Percentiles rank a stretch among this genome's conserved stretches.
Evolutionary conservation across 2,113 vertebrate species (phyloP).

Genomic region (Alosa alosa): DNA sequence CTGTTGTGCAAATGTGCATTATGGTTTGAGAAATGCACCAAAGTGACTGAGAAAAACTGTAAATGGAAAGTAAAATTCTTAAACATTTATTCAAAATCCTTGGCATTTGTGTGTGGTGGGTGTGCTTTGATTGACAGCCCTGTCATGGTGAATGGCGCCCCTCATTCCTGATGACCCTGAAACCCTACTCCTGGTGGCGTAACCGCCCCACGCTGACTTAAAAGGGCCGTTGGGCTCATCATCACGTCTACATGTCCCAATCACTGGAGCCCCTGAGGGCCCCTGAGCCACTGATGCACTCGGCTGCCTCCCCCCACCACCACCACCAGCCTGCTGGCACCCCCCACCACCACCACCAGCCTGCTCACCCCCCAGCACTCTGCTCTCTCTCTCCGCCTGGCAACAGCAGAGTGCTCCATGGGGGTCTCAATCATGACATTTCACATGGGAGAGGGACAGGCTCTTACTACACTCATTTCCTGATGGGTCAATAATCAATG

Average conservation of each 20-base stretch:
- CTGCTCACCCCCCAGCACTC: too few relatives aligned
- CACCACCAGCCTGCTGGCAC: too few relatives aligned
- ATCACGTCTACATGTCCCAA: neutral
- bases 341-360: neutral
- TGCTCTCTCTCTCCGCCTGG: neutral
- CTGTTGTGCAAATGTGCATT: too few relatives aligned
- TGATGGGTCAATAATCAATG: too few relatives aligned
- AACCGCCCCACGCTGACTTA: neutral
- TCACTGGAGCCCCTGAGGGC: too few relatives aligned
- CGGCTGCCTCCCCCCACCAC: neutral
- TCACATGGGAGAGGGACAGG: too few relatives aligned
- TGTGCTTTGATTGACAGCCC: neutral
- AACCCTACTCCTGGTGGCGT: neutral
- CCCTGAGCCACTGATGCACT: neutral
- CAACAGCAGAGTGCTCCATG: neutral
- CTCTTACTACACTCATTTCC: too few relatives aligned
- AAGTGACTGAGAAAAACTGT: neutral
- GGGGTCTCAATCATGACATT: too few relatives aligned
- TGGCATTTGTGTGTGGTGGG: neutral
- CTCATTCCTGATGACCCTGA: neutral
- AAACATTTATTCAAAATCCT: neutral
- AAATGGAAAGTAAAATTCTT: neutral
- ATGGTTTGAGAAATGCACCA: neutral
- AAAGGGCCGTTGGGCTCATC: neutral
- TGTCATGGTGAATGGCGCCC: neutral